phyloP scores from a whole-genome alignment of 2,888 invertebrate genomes.

The Oligia fasciuncula region DNA sequence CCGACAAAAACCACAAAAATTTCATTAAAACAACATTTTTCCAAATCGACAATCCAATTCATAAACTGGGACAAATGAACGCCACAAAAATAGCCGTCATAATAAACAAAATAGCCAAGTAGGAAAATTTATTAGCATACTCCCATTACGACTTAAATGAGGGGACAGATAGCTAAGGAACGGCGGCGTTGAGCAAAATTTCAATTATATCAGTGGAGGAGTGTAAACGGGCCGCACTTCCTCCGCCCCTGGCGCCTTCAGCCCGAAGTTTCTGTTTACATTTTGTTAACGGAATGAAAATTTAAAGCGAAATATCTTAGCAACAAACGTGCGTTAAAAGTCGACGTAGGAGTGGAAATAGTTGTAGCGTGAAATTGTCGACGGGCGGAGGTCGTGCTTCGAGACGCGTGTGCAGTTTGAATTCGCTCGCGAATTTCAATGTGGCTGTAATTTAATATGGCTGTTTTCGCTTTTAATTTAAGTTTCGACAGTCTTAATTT shows the following conservation, averaged over 20 bases:
- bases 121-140: conserved; percentile 79
- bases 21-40: conserved; percentile 23
- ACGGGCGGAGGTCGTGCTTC: conserved; percentile 46
- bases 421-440: conserved; percentile 51
- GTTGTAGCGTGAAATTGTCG: conserved; percentile 78
- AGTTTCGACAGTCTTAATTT: conserved; percentile 14
- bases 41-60: conserved; percentile 54
- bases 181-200: conserved; percentile 81
- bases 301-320: conserved; percentile 86
- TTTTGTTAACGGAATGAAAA: conserved; percentile 87
- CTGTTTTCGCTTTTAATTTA: conserved; percentile 37
- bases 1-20: conserved; percentile 17
- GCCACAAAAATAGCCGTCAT: conserved; percentile 55
- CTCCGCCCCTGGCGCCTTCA: conserved; percentile 72
- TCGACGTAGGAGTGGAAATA: conserved; percentile 72
- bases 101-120: conserved; percentile 65
- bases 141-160: conserved; percentile 72
- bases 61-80: conserved; percentile 54
- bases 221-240: conserved; percentile 74
- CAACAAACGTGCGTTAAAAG: conserved; percentile 83
- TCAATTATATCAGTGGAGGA: conserved; percentile 82
- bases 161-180: conserved; percentile 76
- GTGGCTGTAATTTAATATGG: conserved; percentile 49
- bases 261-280: conserved; percentile 84
- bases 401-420: conserved; percentile 53